Base-by-base conservation (phyloP, 2,888 invertebrate species). In the Dinocampus coccinellae region DNA sequence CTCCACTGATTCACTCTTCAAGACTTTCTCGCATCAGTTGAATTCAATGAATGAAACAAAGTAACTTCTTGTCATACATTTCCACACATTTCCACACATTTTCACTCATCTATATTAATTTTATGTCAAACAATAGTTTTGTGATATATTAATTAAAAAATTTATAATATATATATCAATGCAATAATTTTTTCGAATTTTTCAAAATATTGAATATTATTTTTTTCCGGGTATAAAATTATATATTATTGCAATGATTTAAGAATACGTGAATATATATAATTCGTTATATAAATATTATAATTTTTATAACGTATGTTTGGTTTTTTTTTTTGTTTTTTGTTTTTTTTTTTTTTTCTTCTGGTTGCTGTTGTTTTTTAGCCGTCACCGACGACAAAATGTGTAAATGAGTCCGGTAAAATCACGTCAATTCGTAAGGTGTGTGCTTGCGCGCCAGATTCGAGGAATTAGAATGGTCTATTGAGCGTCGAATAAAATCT, bases 401-500 rank as follows among this genome's bases (percentile, higher is more conserved):
- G 58, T 58, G 42, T 66, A 68, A 60, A 55, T 61, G 68, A 60
- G 39, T n/a, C 42, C 52, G 63, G 42, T 52, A 39, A 16, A 10
- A 55, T 22, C 22, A 66, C 57, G 66, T 66, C 66, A 66, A 66
- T 66, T 57, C 52, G 53, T 47, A 53, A 64, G 64, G 57, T 66
- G 57, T 57, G 36, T 61, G 61, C 73, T 9, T n/a, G 55, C 67
- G 61, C 75, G 75, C 72, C 76, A 76, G 73, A 77, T 78, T 80
- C 78, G 77, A 75, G 69, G 80, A 81, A 81, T 80, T 78, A 80
- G 79, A 80, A 79, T 81, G 79, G 79, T 79, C 78, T 78, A 81
- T 81, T 76, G 81, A 78, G 79, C 81, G 78, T 79, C 78, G 80
- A 81, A 82, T 81, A 80, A 81, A 81, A 78, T 78, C 81, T 81